Conservation (phyloP, 1,140 invertebrate genomes). For the Hyphantria cunea region DNA sequence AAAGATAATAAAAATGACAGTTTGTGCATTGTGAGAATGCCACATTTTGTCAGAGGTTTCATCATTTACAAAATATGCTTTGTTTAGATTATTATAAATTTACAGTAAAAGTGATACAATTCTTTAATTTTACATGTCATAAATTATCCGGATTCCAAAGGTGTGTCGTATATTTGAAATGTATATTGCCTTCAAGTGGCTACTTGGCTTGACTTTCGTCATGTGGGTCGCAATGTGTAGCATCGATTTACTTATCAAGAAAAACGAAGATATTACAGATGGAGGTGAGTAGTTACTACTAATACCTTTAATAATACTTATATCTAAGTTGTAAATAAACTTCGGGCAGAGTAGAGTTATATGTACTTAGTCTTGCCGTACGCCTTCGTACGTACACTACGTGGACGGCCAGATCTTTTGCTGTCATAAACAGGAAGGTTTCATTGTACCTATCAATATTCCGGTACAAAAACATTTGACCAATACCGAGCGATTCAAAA, state of each 20-base stretch:
- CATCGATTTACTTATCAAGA: conserved; percentile 37
- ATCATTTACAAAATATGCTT: conserved; percentile 43
- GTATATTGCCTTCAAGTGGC: conserved; percentile 75
- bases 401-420: no score
- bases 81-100: conserved; percentile 38
- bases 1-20: background rate
- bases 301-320: background rate
- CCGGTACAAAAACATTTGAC: no score
- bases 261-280: conserved; percentile 6
- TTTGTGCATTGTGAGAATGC: conserved; percentile 31
- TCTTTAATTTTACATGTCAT: conserved; percentile 13
- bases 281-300: background rate
- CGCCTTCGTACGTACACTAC: no score
- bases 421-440: no score
- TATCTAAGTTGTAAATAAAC: no score
- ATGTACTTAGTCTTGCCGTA: no score
- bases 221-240: conserved; percentile 65
- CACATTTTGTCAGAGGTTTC: conserved; percentile 42
- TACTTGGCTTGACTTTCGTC: conserved; percentile 45
- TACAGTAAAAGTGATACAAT: conserved; percentile 16
- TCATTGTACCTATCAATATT: no score
- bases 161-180: conserved; percentile 35
- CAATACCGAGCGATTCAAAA: no score
- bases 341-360: background rate
- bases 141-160: background rate